These are phyloP conservation scores for Aspiorhynchus laticeps DNA, from an alignment of 2,113 vertebrate species.

Conservation along the genomic window DNA sequence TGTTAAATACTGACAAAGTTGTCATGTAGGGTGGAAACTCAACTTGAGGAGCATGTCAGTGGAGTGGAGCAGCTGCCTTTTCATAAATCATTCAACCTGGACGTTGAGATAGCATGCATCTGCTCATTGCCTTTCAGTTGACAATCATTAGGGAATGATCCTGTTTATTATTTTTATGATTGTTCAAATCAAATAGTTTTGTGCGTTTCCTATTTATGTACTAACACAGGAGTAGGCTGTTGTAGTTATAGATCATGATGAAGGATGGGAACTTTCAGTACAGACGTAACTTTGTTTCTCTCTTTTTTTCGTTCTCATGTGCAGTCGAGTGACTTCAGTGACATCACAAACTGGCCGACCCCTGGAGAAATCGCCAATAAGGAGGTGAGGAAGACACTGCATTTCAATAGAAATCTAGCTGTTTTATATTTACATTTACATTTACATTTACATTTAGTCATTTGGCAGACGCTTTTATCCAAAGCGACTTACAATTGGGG, in stretches of 20 bases:
- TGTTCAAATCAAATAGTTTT: not conserved
- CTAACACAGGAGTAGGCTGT: not conserved
- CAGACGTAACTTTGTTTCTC: not conserved
- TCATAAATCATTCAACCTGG: not conserved
- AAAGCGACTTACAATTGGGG: too few relatives aligned
- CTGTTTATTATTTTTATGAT: not conserved
- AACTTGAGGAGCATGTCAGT: not conserved
- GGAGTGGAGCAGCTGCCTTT: not conserved
- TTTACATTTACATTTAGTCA: too few relatives aligned
- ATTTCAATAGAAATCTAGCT: not conserved
- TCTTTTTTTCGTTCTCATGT: not conserved
- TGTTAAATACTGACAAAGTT: not conserved
- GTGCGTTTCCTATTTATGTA: not conserved
- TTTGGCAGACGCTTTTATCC: too few relatives aligned
- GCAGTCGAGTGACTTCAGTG: constrained; percentile 89
- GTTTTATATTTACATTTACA: too few relatives aligned
- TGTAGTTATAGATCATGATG: not conserved
- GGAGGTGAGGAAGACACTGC: constrained; percentile 78
- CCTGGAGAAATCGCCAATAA: constrained; percentile 90
- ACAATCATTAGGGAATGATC: not conserved
- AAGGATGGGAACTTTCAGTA: not conserved
- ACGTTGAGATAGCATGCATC: not conserved
- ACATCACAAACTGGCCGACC: constrained; percentile 94
- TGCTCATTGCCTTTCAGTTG: not conserved
- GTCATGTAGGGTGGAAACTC: not conserved